Percentiles rank a stretch among this genome's conserved stretches.
phyloP scores from a whole-genome alignment of 2,797 vertebrate species.

The Phrynocephalus guinanensis region DNA sequence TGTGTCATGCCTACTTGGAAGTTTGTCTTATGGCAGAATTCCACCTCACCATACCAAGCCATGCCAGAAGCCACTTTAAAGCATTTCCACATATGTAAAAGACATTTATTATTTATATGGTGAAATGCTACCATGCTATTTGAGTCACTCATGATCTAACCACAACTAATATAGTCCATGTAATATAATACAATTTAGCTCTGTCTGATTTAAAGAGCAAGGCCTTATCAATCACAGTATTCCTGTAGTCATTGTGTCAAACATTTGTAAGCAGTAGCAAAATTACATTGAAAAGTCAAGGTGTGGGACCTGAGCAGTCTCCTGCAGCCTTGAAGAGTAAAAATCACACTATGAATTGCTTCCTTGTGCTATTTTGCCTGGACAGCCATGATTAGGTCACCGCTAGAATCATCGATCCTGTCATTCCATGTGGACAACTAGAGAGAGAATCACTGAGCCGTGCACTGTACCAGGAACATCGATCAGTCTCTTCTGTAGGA shows the following conservation, averaged over 20 bases:
- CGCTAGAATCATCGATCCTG: neutral
- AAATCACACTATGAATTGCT: neutral
- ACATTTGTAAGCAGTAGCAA: too few relatives aligned
- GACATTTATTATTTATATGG: neutral
- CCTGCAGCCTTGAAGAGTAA: neutral
- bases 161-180: neutral
- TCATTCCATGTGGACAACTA: neutral
- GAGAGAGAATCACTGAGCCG: neutral
- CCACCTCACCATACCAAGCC: neutral
- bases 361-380: neutral
- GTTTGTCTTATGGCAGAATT: too few relatives aligned
- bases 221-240: too few relatives aligned
- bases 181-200: neutral
- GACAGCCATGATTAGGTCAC: neutral
- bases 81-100: neutral
- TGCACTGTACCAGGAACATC: neutral
- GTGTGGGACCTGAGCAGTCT: too few relatives aligned
- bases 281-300: too few relatives aligned
- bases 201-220: neutral
- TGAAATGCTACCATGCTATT: neutral
- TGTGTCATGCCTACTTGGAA: neutral
- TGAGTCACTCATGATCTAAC: neutral
- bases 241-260: neutral
- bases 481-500: neutral
- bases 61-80: neutral